Base-by-base conservation (phyloP, 2,888 invertebrate species). In the Meiosimyza decipiens region DNA sequence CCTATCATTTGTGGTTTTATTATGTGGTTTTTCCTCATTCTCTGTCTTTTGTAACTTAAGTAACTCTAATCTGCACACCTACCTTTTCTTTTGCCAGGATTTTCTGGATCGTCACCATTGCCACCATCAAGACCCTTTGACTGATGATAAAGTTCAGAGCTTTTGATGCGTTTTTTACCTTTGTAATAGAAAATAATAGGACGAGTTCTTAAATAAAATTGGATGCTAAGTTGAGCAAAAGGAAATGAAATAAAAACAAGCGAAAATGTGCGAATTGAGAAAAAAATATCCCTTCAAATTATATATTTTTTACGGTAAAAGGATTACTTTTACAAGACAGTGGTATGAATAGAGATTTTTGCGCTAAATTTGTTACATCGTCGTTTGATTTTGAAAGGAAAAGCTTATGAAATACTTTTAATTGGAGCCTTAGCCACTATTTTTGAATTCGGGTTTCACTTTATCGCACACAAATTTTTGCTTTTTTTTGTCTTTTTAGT, bases 71-170 rank as follows among this genome's bases (percentile, higher is more conserved):
- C 82, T 80, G 74, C 77, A 75, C 40, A 40, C 40, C 40, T 40
- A 40, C 40, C 87, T 87, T 87, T 87, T 80, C 87, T 85, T 78
- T 87, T 87, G 77, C 86, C 85, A 59, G 86, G 85, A 84, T 85
- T 87, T 81, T 87, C 87, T 75, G 82, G 79, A 78, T 87, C 87
- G 79, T 85, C 86, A 79, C 83, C 84, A 77, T 82, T 82, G 80
- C 85, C 79, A 52, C 77, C 80, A 72, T 83, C 82, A 79, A 82
- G 82, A 65, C 81, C 83, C 79, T 86, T 82, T 73, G 85, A 81
- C 75, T 85, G 85, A 80, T 85, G 86, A 82, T 85, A 83, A 73
- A 82, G 79, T 79, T 87, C 86, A 57, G 83, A 83, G 79, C 83
- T 83, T 82, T 86, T 85, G 80, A 83, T 81, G 74, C 85, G 84